Evolutionary conservation across 2,888 invertebrate genomes (phyloP), one percentile per base, ranked within the genome.

Genomic region (Rhingia rostrata): DNA sequence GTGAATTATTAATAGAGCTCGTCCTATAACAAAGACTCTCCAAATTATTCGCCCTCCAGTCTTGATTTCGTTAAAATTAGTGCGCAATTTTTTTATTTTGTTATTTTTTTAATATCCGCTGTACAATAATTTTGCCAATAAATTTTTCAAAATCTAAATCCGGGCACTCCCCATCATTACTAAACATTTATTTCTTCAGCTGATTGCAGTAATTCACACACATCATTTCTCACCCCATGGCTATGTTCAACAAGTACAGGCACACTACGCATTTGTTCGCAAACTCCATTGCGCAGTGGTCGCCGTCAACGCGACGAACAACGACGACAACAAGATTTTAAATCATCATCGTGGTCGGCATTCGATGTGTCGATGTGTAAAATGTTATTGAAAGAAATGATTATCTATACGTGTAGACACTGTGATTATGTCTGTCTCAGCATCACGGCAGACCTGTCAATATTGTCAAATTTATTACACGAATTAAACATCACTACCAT

Each of bases 401-500:
- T 56, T 67, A 73, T 49, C 64, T 45, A 43, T 37, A 70, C 39
- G 64, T 63, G 49, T 22, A 78, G 66, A 79, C 67, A 79, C 83
- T 79, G 37, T 79, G 56, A 83, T 79, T 83, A 83, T 58, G 64
- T 58, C 49, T 67, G 56, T 73, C 60, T 58, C 58, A 51, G 58
- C 83, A 73, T 69, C 83, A 83, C 73, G 83, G 63, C 73, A 58
- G 63, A 79, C 83, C 83, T 83, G 83, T 83, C 83, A 83, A 69
- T 64, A 83, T 83, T 83, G 83, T 83, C 83, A 83, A 83, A 83
- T 83, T 83, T 83, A 83, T 83, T 79, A 83, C 83, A 83, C 83
- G 79, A 83, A 73, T 82, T 78, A 78, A 72, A 43, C 82, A 73
- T 78, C 78, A 72, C 58, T 67, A 56, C 69, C 79, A 83, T 58